Evolutionary conservation across 1,140 invertebrate species (phyloP), one percentile per base, ranked within the genome.

Genomic region (Solenopsis fugax): DNA sequence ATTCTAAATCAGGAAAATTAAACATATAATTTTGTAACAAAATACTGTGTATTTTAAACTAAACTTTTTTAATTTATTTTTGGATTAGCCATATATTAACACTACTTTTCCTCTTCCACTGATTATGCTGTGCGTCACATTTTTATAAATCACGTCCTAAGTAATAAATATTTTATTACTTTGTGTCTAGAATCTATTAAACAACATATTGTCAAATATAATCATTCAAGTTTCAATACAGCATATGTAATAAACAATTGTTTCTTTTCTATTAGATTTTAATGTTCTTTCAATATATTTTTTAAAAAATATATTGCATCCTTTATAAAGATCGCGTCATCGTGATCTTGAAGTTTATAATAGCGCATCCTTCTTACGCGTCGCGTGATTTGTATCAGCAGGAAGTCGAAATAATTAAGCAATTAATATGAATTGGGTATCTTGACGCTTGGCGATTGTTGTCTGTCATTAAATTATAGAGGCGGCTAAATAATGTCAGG

Each of bases 401-500:
- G 65, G 69, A 82, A 82, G 52, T 73, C 9, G 6, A 72, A 58
- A 37, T 82, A 82, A 73, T 82, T 73, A 82, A 73, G 54, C 54
- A 82, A 82, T 82, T 82, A 82, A 73, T 52, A 60, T 73, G 67
- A 56, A 29, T 21, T 21, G 52, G 13, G 18, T 82, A 73, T 82
- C 54, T 82, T 45, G 80, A 2, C 48, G 62, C 80, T 58, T 48
- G 67, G 56, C 24, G 13, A 82, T 82, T 82, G 80, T 82, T 73
- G 41, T 4, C 41, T 21, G 54, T 73, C 37, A 73, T 60, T 45
- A 82, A 82, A 82, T 82, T 73, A 82, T 21, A 73, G 41, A 58
- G 67, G 24, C 52, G 76, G 67, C 54, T 73, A 82, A 82, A 73
- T 82, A 82, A 82, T 73, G 67, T 82, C 67, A 73, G 67, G 13